Base-by-base conservation (phyloP, 2,888 invertebrate genomes). In the Smittia sp. region DNA sequence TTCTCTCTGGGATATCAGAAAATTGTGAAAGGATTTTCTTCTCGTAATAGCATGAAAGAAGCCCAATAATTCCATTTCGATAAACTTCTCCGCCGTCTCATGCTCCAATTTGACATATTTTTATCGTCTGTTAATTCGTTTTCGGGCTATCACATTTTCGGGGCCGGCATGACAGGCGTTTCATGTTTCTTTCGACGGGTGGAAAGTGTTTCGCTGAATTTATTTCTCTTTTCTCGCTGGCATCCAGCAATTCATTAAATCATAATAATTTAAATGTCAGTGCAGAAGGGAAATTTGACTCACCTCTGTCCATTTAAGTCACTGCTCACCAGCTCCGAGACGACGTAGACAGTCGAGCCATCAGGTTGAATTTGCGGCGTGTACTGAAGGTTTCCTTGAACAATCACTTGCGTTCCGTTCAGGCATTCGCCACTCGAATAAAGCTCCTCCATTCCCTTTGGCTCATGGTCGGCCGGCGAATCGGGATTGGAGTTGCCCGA, bases 361-460 rank as follows among this genome's bases (percentile, higher is more conserved):
- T 80, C 80, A 7, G 74, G 70, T 39, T 75, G 63, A 39, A 62
- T 72, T 66, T 76, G 76, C 38, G 80, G 79, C 62, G 81, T 78
- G 77, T 83, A 83, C 65, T 82, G 82, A 41, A 82, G 74, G 38
- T 82, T 81, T n/a, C 82, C 81, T 58, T 76, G 76, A 74, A 82
- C 82, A 1, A 83, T 81, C 7, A 83, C 82, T 76, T 82, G 82
- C 0, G 81, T 82, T 73, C 82, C 82, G 58, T 74, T 65, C 9
- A 82, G 76, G 20, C 83, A 79, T 75, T 83, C 83, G 69, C 81
- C 79, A 74, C 80, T 81, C 13, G 82, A 80, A 67, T 82, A 82
- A 15, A 69, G 52, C 46, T 92, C 91, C 83, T 92, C 92, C 62
- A 92, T 87, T 63, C 91, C 88, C 81, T 92, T 91, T 79, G 91